Percentiles rank a stretch among this genome's conserved stretches.
Evolutionary conservation across 1,140 invertebrate species (phyloP).

Genomic region (Drosophila willistoni): DNA sequence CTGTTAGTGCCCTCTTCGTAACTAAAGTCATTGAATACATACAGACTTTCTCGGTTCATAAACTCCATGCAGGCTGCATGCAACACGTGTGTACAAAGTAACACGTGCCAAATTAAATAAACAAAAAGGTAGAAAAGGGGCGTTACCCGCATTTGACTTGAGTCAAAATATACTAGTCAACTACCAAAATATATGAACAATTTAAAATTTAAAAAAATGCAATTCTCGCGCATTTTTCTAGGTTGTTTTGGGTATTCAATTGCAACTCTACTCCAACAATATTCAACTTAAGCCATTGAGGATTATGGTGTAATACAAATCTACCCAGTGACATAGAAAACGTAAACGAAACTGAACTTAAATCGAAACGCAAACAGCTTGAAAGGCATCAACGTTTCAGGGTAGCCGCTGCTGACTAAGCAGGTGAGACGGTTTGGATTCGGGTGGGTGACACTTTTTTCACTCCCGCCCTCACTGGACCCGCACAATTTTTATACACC

Average conservation of each 20-base stretch:
- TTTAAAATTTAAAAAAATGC: conserved; percentile 56
- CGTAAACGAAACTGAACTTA: conserved; percentile 42
- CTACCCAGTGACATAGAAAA: conserved; percentile 66
- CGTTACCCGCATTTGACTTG: conserved; percentile 62
- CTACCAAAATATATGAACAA: conserved; percentile 4
- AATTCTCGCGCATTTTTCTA: conserved; percentile 71
- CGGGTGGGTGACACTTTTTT: conserved; percentile 12
- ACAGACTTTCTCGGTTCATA: not conserved
- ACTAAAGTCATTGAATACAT: not conserved
- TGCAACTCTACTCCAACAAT: conserved; percentile 36
- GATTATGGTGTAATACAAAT: conserved; percentile 50
- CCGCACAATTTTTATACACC: conserved; percentile 34
- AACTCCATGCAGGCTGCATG: conserved; percentile 28
- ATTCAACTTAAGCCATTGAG: too few relatives aligned
- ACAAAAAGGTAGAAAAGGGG: conserved; percentile 45
- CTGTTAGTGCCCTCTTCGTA: not conserved
- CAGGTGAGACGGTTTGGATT: conserved; percentile 3
- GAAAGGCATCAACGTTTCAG: conserved; percentile 49
- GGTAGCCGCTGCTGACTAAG: conserved; percentile 48
- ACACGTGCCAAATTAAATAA: conserved; percentile 58
- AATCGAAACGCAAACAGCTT: conserved; percentile 43
- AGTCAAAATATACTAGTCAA: conserved; percentile 9
- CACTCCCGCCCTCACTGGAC: conserved; percentile 15
- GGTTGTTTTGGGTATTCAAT: conserved; percentile 71
- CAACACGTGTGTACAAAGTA: conserved; percentile 49